Percentiles rank a stretch among this genome's conserved stretches.
phyloP scores from a whole-genome alignment of 2,113 vertebrate species.

The Indicator maculatus region DNA sequence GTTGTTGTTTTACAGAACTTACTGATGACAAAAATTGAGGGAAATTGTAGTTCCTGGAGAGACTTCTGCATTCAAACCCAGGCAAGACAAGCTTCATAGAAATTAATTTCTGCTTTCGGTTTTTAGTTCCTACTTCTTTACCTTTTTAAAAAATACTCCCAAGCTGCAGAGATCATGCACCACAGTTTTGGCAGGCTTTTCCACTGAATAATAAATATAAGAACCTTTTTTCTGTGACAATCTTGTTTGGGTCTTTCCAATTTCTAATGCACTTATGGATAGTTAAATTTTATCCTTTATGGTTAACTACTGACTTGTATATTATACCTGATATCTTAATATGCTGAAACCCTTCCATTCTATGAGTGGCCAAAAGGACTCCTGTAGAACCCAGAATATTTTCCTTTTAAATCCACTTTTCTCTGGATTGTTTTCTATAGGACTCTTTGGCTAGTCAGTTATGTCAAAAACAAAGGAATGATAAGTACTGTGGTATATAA shows the following conservation, averaged over 20 bases:
- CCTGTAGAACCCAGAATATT: background rate
- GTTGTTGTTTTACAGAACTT: background rate
- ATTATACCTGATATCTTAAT: background rate
- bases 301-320: background rate
- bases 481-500: background rate
- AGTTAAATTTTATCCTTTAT: background rate
- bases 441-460: background rate
- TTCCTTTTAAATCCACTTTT: background rate
- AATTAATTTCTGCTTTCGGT: background rate
- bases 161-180: background rate
- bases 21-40: background rate
- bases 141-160: background rate
- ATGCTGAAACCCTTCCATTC: background rate
- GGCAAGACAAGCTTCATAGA: background rate
- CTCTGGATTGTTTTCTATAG: background rate
- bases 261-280: accelerated
- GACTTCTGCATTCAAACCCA: background rate
- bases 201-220: background rate
- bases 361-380: background rate
- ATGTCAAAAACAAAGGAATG: background rate
- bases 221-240: background rate
- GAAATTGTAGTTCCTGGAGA: background rate
- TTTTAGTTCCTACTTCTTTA: background rate
- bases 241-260: background rate
- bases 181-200: background rate